Percentiles rank a stretch among this genome's conserved stretches.
Conservation (phyloP, 2,113 vertebrate genomes). For the Etia nguti region DNA sequence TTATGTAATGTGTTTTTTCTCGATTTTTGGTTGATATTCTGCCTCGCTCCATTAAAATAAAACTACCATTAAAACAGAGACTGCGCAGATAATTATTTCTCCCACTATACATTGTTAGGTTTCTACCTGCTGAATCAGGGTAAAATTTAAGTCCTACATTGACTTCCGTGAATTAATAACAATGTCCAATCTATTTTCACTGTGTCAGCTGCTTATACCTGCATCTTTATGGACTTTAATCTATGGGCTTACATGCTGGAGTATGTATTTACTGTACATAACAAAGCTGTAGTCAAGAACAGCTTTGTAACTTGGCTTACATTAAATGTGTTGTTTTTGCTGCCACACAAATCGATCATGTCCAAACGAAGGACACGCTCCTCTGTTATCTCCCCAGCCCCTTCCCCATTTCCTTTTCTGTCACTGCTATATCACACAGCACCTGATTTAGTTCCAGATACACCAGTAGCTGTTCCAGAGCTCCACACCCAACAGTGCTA, state of each 20-base stretch:
- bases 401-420: neutral
- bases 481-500: neutral
- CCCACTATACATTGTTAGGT: neutral
- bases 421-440: neutral
- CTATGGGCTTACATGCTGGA: neutral
- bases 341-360: neutral
- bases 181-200: neutral
- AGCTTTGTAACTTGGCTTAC: neutral
- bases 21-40: neutral
- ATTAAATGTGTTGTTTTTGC: neutral
- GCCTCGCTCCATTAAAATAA: neutral
- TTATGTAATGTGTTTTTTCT: neutral
- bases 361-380: neutral
- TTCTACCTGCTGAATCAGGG: neutral
- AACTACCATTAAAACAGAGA: neutral
- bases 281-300: neutral
- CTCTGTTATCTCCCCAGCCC: neutral
- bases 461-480: neutral
- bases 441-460: conserved; percentile 4
- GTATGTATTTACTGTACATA: neutral
- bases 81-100: neutral
- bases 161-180: neutral
- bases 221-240: neutral
- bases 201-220: neutral
- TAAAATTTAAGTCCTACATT: neutral